Base-by-base conservation (phyloP, 1,140 invertebrate species). In the Procambarus virginalis region DNA sequence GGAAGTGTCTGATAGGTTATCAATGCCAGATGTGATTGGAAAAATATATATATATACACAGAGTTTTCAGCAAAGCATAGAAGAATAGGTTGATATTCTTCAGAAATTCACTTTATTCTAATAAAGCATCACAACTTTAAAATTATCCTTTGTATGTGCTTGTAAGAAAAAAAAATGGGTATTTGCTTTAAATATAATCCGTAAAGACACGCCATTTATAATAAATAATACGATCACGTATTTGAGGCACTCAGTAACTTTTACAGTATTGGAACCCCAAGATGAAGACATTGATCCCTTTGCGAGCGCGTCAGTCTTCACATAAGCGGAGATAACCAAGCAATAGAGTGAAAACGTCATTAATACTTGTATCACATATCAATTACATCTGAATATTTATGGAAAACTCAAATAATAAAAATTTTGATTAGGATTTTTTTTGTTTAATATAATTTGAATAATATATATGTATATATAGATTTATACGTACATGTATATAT, bases 321-420 rank as follows among this genome's bases (percentile, higher is more conserved):
- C 51, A 55, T 4, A 55, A 55, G 22, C 68, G 68, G 22, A 20
- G 60, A 17, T 17, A 14, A 73, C 22, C 22, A 34, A 73, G 22
- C 68, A 73, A 34, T 22, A 73, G 34, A 10, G 20, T 73, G 68
- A 73, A 34, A 73, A 73, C 22, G n/a, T 22, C n/a, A 8, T 14
- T 34, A 73, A 73, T 73, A 73, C 68, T 73, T 73, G 4, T 73
- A 73, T 73, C 68, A 73, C 68, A 34, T 68, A 17, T 68, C 14
- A 20, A 17, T 68, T 68, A 17, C 64, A 68, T 68, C 14, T 68
- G 20, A 68, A 55, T 55, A 55, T 55, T 55, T 12, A 55, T 5
- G 51, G 51, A 12, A 55, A 55, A 9, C 51, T 5, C 12, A 8
- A 55, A 9, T 55, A 55, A 55, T 55, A 55, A 55, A 34, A 34